Conservation (phyloP, 2,113 vertebrate genomes). For the Trogon surrucura region DNA sequence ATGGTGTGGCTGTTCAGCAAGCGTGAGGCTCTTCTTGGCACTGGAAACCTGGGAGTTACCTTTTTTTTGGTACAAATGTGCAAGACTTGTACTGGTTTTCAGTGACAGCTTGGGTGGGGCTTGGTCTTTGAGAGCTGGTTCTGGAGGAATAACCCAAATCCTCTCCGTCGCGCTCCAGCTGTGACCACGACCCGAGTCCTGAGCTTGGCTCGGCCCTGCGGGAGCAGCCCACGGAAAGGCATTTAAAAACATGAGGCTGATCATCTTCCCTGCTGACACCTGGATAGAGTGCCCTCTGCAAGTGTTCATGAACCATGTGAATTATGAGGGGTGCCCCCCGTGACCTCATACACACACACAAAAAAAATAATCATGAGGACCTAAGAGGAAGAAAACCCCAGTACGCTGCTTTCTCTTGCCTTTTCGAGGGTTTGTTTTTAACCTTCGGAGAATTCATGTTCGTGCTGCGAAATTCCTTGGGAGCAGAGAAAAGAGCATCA, state of each 20-base stretch:
- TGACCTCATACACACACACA: not conserved
- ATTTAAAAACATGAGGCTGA: not conserved
- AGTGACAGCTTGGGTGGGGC: not conserved
- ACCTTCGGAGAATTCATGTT: not conserved
- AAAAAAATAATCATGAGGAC: not conserved
- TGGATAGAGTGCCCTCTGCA: not conserved
- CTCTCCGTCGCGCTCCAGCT: rapidly evolving
- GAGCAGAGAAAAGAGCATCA: not conserved
- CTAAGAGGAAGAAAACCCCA: not conserved
- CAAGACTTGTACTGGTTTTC: not conserved
- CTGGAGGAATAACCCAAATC: not conserved
- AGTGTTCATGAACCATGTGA: not conserved
- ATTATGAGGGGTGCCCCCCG: not conserved
- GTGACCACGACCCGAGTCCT: not conserved
- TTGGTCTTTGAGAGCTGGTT: not conserved
- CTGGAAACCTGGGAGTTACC: not conserved
- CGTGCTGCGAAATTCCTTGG: not conserved
- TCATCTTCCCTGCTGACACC: not conserved
- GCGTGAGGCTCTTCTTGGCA: not conserved
- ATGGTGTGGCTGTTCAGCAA: not conserved
- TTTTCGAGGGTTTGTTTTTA: not conserved
- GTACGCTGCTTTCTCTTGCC: not conserved
- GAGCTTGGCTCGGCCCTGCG: not conserved
- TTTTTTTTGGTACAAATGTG: not conserved
- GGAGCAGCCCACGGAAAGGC: not conserved